These are phyloP conservation scores for Malacoctenus gilli DNA, from an alignment of 2,797 vertebrate genomes.

Conservation along the genomic window DNA sequence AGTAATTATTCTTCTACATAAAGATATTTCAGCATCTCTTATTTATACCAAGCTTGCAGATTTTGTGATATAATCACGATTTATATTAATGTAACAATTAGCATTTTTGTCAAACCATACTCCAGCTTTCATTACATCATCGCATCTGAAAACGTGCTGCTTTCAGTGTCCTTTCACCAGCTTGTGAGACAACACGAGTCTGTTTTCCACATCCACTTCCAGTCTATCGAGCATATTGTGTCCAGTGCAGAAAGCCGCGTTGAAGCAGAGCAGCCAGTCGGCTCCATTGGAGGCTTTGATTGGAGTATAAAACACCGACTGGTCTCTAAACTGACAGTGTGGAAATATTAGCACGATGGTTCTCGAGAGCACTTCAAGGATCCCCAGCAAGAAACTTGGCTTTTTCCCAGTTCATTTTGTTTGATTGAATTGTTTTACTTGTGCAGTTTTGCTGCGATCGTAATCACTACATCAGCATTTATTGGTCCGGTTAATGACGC, in stretches of 20 bases:
- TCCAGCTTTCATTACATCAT: constrained; percentile 7
- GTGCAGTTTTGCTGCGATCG: neutral
- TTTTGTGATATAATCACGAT: neutral
- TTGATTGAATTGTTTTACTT: neutral
- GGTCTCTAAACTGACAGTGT: neutral
- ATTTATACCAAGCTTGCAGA: neutral
- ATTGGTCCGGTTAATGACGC: neutral
- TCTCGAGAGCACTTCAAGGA: neutral
- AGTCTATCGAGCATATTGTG: neutral
- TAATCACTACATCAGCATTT: constrained; percentile 9
- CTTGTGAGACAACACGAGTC: constrained; percentile 14
- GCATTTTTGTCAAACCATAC: constrained; percentile 25
- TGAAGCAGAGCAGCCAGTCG: neutral
- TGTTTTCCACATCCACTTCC: constrained; percentile 10
- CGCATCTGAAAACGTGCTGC: neutral
- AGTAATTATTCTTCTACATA: too few relatives aligned
- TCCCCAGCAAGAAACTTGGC: neutral
- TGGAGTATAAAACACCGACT: constrained; percentile 1
- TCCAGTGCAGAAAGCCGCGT: neutral
- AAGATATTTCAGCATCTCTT: neutral
- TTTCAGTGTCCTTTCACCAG: constrained; percentile 24
- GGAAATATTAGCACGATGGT: neutral
- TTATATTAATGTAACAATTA: constrained; percentile 19
- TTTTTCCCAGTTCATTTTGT: neutral
- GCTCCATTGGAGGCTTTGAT: constrained; percentile 1